Evolutionary conservation across 2,113 vertebrate species (phyloP), one percentile per base, ranked within the genome.

Genomic region (Symphodus melops): DNA sequence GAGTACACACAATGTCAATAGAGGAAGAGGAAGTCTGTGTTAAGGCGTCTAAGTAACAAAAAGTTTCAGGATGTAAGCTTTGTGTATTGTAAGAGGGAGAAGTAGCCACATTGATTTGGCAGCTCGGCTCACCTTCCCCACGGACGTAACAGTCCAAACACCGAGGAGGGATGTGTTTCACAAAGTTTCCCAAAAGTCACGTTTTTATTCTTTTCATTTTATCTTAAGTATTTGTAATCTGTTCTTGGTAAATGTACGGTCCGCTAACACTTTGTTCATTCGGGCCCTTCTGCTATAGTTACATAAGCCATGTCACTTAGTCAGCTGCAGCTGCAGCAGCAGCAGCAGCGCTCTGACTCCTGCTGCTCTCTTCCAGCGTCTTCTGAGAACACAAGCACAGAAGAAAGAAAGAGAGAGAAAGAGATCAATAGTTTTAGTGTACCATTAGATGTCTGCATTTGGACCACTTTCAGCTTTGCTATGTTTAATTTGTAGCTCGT

Each of bases 301-400:
- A 88, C 77, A 73, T 82, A 86, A 91, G 46, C 53, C 52, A 42
- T 78, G 76, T 55, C 89, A 90, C 87, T 90, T 90, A 89, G 87
- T 90, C 91, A 90, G 75, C 75, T 59, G 71, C 55, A 61, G 68
- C 82, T 77, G 77, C 68, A 80, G 53, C 68, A 61, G 68, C 82
- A 79, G 77, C 68, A 80, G 53, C 68, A 80, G 53, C 64, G 78
- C 68, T 77, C 76, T 44, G 48, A 66, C 69, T 89, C 86, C 83
- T 72, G 80, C 85, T 89, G 88, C 80, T 86, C 80, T 58, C 70
- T 83, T 76, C 37, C 77, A 75, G 73, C 71, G 55, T 72, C 64
- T 17, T 58, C n/a, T 60, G 23, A 44, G 28, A 56, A 81, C 79
- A 48, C 33, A 19, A 62, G 54, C 67, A 44, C 65, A 67, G 68